phyloP scores from a whole-genome alignment of 2,113 vertebrate genomes.

The Scolopax mira region DNA sequence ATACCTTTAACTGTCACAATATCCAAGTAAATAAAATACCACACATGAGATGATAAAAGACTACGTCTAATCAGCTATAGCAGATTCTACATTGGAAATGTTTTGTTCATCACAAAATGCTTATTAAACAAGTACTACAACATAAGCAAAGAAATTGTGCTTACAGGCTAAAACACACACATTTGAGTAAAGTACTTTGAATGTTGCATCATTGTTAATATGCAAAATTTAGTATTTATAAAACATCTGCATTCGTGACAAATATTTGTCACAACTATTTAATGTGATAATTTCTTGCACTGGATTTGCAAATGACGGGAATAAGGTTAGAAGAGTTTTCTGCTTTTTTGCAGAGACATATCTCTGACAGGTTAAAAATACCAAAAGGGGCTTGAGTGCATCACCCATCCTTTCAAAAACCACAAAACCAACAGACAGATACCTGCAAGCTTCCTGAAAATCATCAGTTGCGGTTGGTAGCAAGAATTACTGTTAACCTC shows the following conservation, averaged over 20 bases:
- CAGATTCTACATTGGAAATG: not conserved
- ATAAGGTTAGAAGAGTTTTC: not conserved
- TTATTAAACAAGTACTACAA: not conserved
- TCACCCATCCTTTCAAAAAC: not conserved
- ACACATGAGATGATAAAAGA: not conserved
- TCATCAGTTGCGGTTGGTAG: not conserved
- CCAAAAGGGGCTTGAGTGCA: not conserved
- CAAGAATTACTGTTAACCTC: not conserved
- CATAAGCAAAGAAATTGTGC: not conserved
- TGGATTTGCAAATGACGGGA: not conserved
- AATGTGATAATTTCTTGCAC: not conserved
- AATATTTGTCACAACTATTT: not conserved
- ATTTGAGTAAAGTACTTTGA: not conserved
- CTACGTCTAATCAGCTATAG: not conserved
- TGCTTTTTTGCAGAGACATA: not conserved
- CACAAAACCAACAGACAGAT: not conserved
- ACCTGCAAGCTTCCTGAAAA: not conserved
- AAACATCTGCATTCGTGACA: not conserved
- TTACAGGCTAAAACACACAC: not conserved
- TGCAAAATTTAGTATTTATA: not conserved
- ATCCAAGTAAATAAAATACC: not conserved
- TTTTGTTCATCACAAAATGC: not conserved
- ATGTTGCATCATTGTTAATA: not conserved
- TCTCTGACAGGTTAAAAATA: not conserved
- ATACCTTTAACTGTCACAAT: not conserved